Conservation (phyloP, 2,797 vertebrate species). For the Chelonia mydas region DNA sequence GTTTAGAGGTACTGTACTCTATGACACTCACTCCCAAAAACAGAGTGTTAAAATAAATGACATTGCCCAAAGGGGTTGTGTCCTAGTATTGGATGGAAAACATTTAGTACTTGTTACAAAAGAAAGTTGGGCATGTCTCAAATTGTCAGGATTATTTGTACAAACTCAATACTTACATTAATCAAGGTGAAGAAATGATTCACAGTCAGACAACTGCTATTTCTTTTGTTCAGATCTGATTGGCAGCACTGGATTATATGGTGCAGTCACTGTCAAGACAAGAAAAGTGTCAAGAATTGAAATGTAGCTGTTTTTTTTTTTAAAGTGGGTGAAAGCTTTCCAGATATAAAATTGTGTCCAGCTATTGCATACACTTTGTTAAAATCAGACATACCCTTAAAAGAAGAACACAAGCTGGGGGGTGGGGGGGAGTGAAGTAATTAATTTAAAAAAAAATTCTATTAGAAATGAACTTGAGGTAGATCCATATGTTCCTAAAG, state of each 20-base stretch:
- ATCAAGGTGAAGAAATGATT: slow-evolving; percentile 71
- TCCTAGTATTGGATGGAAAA: slow-evolving; percentile 52
- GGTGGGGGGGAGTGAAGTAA: rapidly evolving
- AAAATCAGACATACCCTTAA: background rate
- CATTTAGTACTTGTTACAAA: slow-evolving; percentile 40
- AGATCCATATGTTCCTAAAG: background rate
- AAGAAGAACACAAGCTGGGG: background rate
- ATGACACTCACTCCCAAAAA: slow-evolving; percentile 10
- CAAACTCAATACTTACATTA: slow-evolving; percentile 64
- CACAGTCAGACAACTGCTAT: slow-evolving; percentile 52
- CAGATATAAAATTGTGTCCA: background rate
- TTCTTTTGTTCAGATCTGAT: slow-evolving; percentile 67
- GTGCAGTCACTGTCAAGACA: slow-evolving; percentile 53
- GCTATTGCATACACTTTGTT: background rate
- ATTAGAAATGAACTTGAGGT: background rate
- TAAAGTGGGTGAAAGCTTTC: background rate
- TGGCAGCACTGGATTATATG: slow-evolving; percentile 60
- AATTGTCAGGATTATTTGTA: slow-evolving; percentile 61
- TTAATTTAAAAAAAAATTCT: background rate
- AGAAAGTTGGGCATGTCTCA: slow-evolving; percentile 67
- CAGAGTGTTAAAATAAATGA: slow-evolving; percentile 50
- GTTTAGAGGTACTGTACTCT: background rate
- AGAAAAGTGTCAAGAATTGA: slow-evolving; percentile 24
- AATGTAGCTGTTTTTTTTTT: slow-evolving; percentile 1
- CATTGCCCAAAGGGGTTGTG: slow-evolving; percentile 18